A percentile compares a stretch with the other conserved stretches of the same genome.
Evolutionary conservation across 2,888 invertebrate species (phyloP).

Genomic region (Volucella inflata): DNA sequence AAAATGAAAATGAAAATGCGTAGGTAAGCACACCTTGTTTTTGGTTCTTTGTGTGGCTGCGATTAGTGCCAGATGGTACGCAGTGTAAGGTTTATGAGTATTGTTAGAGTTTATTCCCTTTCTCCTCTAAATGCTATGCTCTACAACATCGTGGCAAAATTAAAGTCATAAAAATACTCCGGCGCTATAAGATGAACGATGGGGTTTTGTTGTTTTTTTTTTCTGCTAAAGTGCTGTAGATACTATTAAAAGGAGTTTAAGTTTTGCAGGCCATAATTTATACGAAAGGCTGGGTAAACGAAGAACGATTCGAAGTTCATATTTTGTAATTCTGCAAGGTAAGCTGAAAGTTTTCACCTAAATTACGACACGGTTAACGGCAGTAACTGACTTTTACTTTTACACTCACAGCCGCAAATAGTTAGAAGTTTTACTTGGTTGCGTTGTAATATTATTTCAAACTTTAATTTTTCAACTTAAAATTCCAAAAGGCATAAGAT

Average conservation of each 20-base stretch:
- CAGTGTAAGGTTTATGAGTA: slow-evolving; percentile 46
- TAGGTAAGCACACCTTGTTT: slow-evolving; percentile 66
- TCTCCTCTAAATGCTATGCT: slow-evolving; percentile 36
- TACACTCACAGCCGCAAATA: no score
- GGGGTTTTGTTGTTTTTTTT: background rate
- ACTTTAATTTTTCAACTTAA: no score
- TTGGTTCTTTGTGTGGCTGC: slow-evolving; percentile 62
- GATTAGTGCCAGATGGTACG: slow-evolving; percentile 75
- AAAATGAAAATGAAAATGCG: slow-evolving; percentile 39
- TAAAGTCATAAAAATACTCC: slow-evolving; percentile 72
- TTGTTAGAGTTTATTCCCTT: slow-evolving; percentile 43
- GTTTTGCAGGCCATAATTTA: slow-evolving; percentile 58
- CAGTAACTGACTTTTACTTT: no score
- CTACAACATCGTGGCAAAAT: slow-evolving; percentile 68
- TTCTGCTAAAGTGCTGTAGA: slow-evolving; percentile 26
- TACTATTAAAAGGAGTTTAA: slow-evolving; percentile 59
- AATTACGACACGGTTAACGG: no score
- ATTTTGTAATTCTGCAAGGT: no score
- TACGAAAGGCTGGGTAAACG: background rate
- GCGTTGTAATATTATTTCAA: no score
- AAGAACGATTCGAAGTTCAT: no score
- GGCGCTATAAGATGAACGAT: background rate
- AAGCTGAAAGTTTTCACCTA: no score
- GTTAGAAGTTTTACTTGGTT: no score
- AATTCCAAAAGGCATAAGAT: no score